Evolutionary conservation across 2,797 vertebrate genomes (phyloP).

Genomic region (Sebastes cheni): DNA sequence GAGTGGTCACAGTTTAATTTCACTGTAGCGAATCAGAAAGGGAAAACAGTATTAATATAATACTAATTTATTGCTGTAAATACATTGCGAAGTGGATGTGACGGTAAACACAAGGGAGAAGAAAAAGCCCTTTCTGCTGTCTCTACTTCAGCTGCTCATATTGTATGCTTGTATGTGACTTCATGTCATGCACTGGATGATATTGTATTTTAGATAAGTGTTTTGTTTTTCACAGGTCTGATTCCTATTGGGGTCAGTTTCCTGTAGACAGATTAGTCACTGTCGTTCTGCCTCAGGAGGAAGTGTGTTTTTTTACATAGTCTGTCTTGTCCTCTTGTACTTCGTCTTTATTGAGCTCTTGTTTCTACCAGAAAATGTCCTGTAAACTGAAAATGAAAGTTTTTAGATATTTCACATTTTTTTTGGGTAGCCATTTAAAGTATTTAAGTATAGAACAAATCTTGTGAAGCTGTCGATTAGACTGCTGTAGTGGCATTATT

Average conservation of each 20-base stretch:
- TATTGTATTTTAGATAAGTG: neutral
- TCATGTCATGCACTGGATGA: constrained; percentile 1
- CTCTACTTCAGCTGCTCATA: neutral
- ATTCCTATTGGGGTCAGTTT: neutral
- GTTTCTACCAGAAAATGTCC: neutral
- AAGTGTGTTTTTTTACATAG: neutral
- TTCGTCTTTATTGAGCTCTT: neutral
- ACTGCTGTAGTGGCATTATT: neutral
- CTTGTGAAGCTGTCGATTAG: neutral
- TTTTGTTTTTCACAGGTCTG: neutral
- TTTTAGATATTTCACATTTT: neutral
- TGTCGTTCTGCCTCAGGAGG: neutral
- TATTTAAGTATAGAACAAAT: neutral
- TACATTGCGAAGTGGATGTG: neutral
- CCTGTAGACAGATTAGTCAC: too few species aligned
- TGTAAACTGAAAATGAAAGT: neutral
- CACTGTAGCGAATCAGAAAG: neutral
- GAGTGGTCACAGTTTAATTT: neutral
- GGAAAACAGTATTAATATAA: neutral
- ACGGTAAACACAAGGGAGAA: neutral
- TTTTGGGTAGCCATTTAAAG: neutral
- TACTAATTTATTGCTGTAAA: neutral
- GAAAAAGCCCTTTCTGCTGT: neutral
- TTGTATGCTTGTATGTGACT: neutral
- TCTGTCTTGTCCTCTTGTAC: neutral